Conservation (phyloP, 2,113 vertebrate species). For the Pterophyllum scalare region DNA sequence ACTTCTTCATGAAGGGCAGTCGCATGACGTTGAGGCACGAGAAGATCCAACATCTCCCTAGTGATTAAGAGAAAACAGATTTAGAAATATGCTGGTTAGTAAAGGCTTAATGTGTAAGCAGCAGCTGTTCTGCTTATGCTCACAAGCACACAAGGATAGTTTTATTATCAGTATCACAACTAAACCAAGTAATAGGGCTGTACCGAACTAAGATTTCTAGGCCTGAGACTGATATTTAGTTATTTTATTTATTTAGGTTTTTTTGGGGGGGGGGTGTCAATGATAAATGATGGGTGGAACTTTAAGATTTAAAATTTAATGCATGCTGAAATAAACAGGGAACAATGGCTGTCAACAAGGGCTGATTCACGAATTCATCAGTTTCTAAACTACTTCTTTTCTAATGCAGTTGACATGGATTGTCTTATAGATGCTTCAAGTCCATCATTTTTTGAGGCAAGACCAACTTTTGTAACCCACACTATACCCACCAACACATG, state of each 20-base stretch:
- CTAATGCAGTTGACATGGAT: neutral
- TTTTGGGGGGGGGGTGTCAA: neutral
- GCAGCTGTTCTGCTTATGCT: neutral
- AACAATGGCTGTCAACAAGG: neutral
- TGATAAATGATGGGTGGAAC: neutral
- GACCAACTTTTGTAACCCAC: neutral
- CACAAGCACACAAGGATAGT: neutral
- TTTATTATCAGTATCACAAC: neutral
- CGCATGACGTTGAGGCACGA: conserved; percentile 98
- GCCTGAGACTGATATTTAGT: too few species aligned
- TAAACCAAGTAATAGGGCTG: neutral
- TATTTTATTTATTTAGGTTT: too few species aligned
- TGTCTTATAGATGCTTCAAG: neutral
- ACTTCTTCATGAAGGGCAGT: conserved; percentile 98
- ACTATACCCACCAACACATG: neutral
- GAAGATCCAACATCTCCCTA: conserved; percentile 99
- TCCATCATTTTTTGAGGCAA: conserved; percentile 19
- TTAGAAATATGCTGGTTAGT: neutral
- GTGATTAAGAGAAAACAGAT: conserved; percentile 50
- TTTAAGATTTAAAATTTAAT: neutral
- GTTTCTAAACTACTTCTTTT: neutral
- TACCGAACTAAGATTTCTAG: neutral
- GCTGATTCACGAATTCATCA: neutral
- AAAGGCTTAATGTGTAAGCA: neutral
- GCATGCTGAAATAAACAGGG: neutral